Evolutionary conservation across 1,140 invertebrate genomes (phyloP), one percentile per base, ranked within the genome.

Genomic region (Drosophila azteca): DNA sequence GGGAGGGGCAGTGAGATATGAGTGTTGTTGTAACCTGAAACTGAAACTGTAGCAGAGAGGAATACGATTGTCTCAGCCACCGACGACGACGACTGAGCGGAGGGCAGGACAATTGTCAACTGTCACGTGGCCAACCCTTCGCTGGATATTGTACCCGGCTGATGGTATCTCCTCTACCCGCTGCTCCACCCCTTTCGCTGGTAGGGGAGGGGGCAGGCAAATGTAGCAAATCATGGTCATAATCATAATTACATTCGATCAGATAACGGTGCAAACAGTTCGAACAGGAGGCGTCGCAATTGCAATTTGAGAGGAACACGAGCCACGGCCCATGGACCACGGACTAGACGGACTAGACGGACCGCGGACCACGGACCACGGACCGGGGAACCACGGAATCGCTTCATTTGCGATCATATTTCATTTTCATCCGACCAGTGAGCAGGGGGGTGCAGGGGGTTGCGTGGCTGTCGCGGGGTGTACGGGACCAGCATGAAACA

Each of bases 201-300:
- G 9, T 41, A 13, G 17, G 0, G 8, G 11, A 22, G 11, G 35
- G 49, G 65, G 68, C 78, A 65, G 64, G 70, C 64, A 73, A 82
- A 82, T 79, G 83, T 87, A 88, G 83, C 83, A 88, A 88, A 88
- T 88, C 83, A 88, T 88, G 72, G 83, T 79, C 77, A 90, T 85
- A 90, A 90, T 90, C 87, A 90, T 90, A 90, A 90, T 90, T 90
- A 90, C 87, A 85, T 81, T 81, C 81, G 87, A 90, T 90, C 87
- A 90, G 87, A 90, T 90, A 90, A 79, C 87, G 63, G 61, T 22
- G 48, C 43, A 79, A 44, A 49, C 43, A 31, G 46, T 62, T 67
- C 48, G 57, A 65, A 71, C 53, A 26, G 61, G 52, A 72, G 64
- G 63, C 73, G 61, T 52, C 69, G 62, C 74, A 82, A 85, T 74